Evolutionary conservation across 2,888 invertebrate genomes (phyloP).

Genomic region (Atrina japonica): DNA sequence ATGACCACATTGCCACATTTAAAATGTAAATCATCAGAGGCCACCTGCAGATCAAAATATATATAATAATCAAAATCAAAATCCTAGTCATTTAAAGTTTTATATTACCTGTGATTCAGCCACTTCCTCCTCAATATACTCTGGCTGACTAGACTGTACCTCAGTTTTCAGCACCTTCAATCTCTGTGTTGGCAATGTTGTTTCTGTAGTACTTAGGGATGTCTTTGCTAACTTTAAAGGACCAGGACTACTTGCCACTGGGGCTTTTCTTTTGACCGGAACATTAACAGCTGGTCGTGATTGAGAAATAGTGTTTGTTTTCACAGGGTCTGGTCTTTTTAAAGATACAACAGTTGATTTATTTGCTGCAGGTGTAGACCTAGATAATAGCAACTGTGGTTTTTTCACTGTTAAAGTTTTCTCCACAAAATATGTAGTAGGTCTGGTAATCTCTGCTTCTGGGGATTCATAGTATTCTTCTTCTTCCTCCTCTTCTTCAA

Average conservation of each 20-base stretch:
- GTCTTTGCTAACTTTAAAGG: conserved; percentile 36
- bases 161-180: conserved; percentile 6
- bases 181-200: not conserved
- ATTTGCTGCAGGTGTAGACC: not conserved
- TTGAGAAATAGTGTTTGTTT: conserved; percentile 1
- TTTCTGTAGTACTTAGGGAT: conserved; percentile 5
- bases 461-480: conserved; percentile 11
- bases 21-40: too few relatives aligned
- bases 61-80: too few relatives aligned
- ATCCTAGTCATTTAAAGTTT: too few relatives aligned
- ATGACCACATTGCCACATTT: too few relatives aligned
- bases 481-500: not conserved
- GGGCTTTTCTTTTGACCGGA: conserved; percentile 44
- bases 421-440: conserved; percentile 24
- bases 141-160: not conserved
- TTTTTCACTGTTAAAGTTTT: conserved; percentile 42
- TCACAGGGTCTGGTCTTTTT: conserved; percentile 4
- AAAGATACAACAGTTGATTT: conserved; percentile 2
- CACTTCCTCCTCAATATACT: conserved; percentile 10
- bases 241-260: conserved; percentile 25
- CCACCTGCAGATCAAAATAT: too few relatives aligned
- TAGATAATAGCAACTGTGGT: conserved; percentile 21
- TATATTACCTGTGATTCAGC: conserved; percentile 4
- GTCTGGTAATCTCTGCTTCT: conserved; percentile 2
- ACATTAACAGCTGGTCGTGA: not conserved